Percentiles rank a stretch among this genome's conserved stretches.
Evolutionary conservation across 2,113 vertebrate genomes (phyloP).

Genomic region (Nesoenas mayeri): DNA sequence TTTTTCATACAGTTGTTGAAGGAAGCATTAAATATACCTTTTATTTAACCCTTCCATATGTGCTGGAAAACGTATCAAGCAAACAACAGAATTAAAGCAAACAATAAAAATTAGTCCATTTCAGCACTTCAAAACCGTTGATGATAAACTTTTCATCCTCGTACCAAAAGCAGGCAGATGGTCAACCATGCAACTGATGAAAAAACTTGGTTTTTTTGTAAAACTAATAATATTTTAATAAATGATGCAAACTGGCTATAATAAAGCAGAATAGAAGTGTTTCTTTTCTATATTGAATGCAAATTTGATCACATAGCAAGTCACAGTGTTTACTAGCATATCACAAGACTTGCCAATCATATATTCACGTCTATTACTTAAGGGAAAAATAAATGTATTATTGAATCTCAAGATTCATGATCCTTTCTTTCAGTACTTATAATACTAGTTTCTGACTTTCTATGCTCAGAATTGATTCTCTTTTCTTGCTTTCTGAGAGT

Average conservation of each 20-base stretch:
- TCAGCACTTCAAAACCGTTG: not conserved
- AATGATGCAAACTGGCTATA: not conserved
- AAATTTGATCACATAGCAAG: not conserved
- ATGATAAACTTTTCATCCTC: not conserved
- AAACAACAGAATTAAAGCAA: not conserved
- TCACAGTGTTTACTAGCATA: not conserved
- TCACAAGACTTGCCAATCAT: not conserved
- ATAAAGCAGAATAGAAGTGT: not conserved
- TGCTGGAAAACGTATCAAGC: not conserved
- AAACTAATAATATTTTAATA: not conserved
- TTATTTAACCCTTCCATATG: not conserved
- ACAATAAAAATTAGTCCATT: not conserved
- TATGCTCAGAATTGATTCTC: not conserved
- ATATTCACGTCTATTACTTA: not conserved
- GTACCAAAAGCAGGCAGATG: not conserved
- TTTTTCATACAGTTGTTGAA: not conserved
- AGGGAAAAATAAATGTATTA: not conserved
- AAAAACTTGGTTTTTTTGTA: not conserved
- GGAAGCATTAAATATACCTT: not conserved
- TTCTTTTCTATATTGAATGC: not conserved
- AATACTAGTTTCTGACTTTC: not conserved
- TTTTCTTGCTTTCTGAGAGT: not conserved
- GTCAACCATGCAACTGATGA: not conserved
- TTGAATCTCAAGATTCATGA: not conserved
- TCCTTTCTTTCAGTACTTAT: not conserved